Base-by-base conservation (phyloP, 2,797 vertebrate species). In the Myotis pilosus region DNA sequence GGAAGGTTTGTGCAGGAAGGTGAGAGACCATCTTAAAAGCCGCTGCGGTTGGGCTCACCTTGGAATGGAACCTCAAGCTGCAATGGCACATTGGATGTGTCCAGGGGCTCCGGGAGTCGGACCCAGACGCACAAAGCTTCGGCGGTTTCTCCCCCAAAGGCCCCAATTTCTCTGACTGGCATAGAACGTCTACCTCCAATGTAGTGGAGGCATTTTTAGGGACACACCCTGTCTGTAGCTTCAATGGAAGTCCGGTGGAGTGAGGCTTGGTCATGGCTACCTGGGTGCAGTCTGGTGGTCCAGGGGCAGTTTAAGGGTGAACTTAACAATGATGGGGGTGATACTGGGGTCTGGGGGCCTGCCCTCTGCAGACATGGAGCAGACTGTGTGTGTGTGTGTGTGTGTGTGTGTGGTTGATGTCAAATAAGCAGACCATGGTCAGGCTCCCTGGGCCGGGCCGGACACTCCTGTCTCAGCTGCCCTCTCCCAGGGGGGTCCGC, bases 401-500 rank as follows among this genome's bases (percentile, higher is more conserved):
- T 30, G 22, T 8, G 38, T 19, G 23, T 1, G 23, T n/a, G 15
- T 57, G 51, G 25, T 22, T 41, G 49, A 20, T 53, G 25, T 91
- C 36, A 33, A 51, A 30, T 88, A 11, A 64, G 49, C 22, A 57
- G 17, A 28, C 57, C 1, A 6, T 23, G 53, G 23, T 10, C 2
- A 2, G 41, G n/a, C 13, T 89, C 17, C 5, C 74, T 22, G 38
- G 79, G 7, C 87, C 33, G 47, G 66, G 17, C 6, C 49, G 0
- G 0, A 25, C 33, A n/a, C 5, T 2, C 28, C 44, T 60, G 33
- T 33, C 64, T 86, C 36, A 13, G 71, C 8, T 6, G 22, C 19
- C 25, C 38, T 20, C 0, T 0, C 30, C 10, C 15, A 17, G n/a
- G 53, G 51, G 41, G 15, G 12, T 12, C 2, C 2, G 2, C 13